phyloP scores from a whole-genome alignment of 2,797 vertebrate species.

The Leuciscus waleckii region DNA sequence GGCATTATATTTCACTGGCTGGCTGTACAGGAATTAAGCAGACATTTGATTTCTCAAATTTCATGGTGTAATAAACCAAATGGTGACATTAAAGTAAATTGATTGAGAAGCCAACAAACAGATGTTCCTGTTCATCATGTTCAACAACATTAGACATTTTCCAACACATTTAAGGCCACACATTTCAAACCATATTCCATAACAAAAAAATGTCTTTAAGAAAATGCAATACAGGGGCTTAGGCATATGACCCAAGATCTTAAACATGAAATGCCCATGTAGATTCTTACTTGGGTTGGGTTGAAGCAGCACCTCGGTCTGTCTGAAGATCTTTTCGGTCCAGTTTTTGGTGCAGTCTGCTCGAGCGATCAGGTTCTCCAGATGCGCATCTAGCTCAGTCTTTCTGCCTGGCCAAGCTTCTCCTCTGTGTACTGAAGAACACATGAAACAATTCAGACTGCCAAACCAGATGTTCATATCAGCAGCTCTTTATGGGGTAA shows the following conservation, averaged over 20 bases:
- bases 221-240: neutral
- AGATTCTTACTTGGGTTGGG: conserved; percentile 92
- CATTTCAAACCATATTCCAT: conserved; percentile 9
- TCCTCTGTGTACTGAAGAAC: conserved; percentile 91
- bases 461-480: neutral
- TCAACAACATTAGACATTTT: conserved; percentile 28
- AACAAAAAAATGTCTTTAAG: neutral
- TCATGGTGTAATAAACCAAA: conserved; percentile 25
- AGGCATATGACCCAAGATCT: neutral
- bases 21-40: neutral
- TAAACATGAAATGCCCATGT: neutral
- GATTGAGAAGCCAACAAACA: neutral
- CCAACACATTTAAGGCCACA: conserved; percentile 14
- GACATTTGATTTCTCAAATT: neutral
- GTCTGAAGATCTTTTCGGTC: conserved; percentile 95
- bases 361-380: conserved; percentile 90
- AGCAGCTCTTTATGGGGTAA: neutral
- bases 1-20: conserved; percentile 11
- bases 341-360: conserved; percentile 96
- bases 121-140: neutral
- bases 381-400: conserved; percentile 91
- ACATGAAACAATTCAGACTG: neutral
- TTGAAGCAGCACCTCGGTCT: conserved; percentile 93
- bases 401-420: conserved; percentile 96
- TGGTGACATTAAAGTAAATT: neutral